Evolutionary conservation across 2,113 vertebrate genomes (phyloP), one percentile per base, ranked within the genome.

Genomic region (Cololabis saira): DNA sequence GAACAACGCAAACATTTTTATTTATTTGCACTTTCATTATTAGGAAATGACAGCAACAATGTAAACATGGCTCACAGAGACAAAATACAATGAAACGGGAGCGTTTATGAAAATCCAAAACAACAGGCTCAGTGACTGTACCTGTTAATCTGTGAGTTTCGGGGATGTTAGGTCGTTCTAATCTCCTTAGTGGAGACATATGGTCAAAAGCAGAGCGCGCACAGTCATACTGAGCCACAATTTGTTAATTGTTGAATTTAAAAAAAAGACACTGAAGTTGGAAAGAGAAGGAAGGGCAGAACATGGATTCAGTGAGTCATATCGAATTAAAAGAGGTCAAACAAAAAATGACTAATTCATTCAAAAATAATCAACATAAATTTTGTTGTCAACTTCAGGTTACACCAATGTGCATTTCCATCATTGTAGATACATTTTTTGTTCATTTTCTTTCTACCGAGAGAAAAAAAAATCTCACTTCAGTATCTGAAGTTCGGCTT

Each of bases 111-210:
- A 77, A 41, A 53, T 70, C 21, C 15, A 43, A 53, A 79, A 72
- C 73, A 63, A 78, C 50, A 68, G 71, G 51, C 53, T 56, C 67
- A 78, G 67, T 62, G 40, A 66, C n/a, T 45, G 3, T 33, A 59
- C 53, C 67, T 45, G 60, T 58, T 62, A 60, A 61, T 69, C 74
- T 72, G 62, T 60, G 58, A 60, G 81, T 71, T 22, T 44, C 53
- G 57, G 59, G 40, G 70, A 79, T 63, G 74, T 67, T 41, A 57
- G 77, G 65, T 79, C 62, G 58, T 57, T 21, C 66, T 91, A 91
- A 92, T 91, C 91, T 83, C 88, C 87, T 92, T 92, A 91, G 72
- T 21, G 61, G n/a, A 63, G 79, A 78, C 89, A 92, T 91, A 92
- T 90, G 88, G 87, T 74, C 87, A 65, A 74, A 74, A 67, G 72